phyloP scores from a whole-genome alignment of 1,140 invertebrate genomes.

The Muscidifurax raptorellus region DNA sequence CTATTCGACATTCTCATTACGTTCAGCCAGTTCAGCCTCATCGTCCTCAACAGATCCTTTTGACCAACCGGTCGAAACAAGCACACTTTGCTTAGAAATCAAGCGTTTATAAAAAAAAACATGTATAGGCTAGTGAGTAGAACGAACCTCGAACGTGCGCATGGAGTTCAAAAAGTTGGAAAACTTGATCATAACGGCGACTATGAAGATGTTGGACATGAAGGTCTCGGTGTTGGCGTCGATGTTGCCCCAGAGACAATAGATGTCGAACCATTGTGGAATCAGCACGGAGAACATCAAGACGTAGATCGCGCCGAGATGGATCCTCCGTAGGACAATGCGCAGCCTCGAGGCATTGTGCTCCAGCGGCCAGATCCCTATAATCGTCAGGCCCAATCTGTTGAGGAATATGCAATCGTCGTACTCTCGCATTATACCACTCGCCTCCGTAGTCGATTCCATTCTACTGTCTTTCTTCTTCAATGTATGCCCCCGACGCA shows the following conservation, averaged over 20 bases:
- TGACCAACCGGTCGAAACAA: no score
- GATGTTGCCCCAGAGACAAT: constrained; percentile 44
- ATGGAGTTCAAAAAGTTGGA: not conserved
- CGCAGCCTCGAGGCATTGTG: not conserved
- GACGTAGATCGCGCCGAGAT: not conserved
- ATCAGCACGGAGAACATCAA: constrained; percentile 19
- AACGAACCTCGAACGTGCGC: constrained; percentile 11
- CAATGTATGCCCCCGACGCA: not conserved
- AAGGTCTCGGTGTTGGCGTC: constrained; percentile 45
- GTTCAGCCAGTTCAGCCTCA: not conserved
- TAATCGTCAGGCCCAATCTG: constrained; percentile 30
- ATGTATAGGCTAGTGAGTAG: no score
- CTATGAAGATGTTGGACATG: constrained; percentile 24
- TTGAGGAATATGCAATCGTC: constrained; percentile 40
- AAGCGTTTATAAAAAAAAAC: no score
- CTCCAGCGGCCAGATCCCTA: constrained; percentile 24
- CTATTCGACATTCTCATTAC: not conserved
- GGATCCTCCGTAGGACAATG: not conserved
- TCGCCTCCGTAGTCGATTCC: not conserved
- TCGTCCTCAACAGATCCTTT: constrained; percentile 20
- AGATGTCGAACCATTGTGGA: constrained; percentile 46
- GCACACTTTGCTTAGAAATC: no score
- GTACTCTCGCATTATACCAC: not conserved
- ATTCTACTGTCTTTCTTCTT: not conserved
- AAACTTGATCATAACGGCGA: constrained; percentile 24